Percentiles rank a stretch among this genome's conserved stretches.
Conservation (phyloP, 64 coral and sea anemone species). For the Pocillopora verrucosa region DNA sequence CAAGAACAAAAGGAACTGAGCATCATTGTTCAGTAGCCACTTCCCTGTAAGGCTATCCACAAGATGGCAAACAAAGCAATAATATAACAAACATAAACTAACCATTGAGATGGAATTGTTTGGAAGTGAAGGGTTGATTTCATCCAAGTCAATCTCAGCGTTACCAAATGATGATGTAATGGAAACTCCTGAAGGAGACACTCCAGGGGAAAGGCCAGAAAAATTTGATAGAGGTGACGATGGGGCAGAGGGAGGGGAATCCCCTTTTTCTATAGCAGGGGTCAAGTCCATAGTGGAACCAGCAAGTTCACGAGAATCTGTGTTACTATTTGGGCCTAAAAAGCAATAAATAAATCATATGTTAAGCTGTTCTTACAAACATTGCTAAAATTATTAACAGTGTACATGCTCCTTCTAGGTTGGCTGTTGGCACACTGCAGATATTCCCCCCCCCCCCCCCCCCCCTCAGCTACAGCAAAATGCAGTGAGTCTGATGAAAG, state of each 20-base stretch:
- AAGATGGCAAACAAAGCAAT: not conserved
- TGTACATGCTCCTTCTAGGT: too few relatives aligned
- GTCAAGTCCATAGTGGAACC: conserved; percentile 25
- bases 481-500: too few relatives aligned
- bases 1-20: not conserved
- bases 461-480: too few relatives aligned
- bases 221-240: conserved; percentile 66
- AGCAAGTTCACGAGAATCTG: conserved; percentile 14
- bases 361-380: too few relatives aligned
- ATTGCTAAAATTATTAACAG: too few relatives aligned
- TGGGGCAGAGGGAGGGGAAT: conserved; percentile 27
- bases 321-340: conserved; percentile 20
- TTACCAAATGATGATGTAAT: conserved; percentile 84
- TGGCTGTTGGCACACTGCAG: too few relatives aligned
- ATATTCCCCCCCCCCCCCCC: too few relatives aligned
- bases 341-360: not conserved
- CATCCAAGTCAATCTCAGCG: conserved; percentile 79
- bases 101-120: conserved; percentile 54
- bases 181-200: conserved; percentile 63
- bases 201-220: conserved; percentile 74
- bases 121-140: conserved; percentile 59
- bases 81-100: not conserved
- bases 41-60: not conserved
- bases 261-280: conserved; percentile 25
- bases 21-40: not conserved